phyloP scores from a whole-genome alignment of 2,797 vertebrate species.

The Masticophis lateralis region DNA sequence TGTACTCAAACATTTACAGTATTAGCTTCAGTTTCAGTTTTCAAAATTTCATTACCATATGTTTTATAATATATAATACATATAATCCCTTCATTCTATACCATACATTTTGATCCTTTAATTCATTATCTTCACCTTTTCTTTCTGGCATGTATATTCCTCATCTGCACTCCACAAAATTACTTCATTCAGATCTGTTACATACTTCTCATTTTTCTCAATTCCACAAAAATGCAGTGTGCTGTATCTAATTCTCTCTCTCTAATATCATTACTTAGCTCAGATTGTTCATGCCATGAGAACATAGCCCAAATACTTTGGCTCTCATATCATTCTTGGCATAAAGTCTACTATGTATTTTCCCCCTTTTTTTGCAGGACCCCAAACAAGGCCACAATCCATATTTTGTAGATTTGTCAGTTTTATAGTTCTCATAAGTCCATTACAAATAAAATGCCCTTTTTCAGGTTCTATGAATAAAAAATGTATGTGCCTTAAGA shows the following conservation, averaged over 20 bases:
- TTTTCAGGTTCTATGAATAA: neutral
- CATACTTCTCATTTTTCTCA: neutral
- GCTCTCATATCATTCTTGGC: neutral
- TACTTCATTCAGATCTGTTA: neutral
- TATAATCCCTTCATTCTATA: neutral
- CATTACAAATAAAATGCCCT: neutral
- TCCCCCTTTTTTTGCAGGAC: neutral
- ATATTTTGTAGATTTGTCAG: neutral
- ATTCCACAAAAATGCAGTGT: neutral
- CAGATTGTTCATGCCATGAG: neutral
- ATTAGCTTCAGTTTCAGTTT: neutral
- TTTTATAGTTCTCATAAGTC: neutral
- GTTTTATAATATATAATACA: neutral
- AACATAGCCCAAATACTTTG: neutral
- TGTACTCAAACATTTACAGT: neutral
- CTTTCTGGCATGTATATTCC: neutral
- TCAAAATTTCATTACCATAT: neutral
- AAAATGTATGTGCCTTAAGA: neutral
- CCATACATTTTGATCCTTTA: neutral
- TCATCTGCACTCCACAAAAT: neutral
- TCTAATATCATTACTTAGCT: neutral
- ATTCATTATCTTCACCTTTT: neutral
- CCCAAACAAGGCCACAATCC: neutral
- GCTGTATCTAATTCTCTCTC: neutral
- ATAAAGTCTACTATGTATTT: neutral